Conservation (phyloP, 2,113 vertebrate species). For the Fulica atra region DNA sequence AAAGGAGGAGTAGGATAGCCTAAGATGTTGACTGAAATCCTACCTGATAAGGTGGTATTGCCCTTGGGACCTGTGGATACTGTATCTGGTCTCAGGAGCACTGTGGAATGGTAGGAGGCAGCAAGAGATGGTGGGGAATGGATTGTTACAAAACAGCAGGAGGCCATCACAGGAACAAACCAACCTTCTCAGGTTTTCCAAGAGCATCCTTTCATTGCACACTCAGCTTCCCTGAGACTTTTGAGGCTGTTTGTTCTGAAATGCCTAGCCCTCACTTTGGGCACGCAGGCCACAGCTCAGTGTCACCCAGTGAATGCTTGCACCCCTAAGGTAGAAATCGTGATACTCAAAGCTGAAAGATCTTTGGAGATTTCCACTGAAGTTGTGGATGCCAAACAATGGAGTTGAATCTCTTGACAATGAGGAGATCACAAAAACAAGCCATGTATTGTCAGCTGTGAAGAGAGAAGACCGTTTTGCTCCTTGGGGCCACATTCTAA, state of each 20-base stretch:
- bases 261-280: neutral
- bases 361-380: neutral
- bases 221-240: neutral
- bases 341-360: neutral
- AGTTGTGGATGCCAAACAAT: neutral
- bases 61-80: neutral
- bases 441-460: conserved; percentile 56
- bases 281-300: too few species aligned
- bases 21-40: neutral
- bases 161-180: neutral
- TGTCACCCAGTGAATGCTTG: neutral
- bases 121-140: neutral
- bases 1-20: neutral
- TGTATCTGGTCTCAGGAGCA: neutral
- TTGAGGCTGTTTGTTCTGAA: neutral
- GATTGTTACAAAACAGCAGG: neutral
- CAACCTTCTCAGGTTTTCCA: neutral
- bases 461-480: neutral
- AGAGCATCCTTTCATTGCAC: fast-evolving
- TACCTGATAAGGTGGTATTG: neutral
- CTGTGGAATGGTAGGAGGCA: neutral
- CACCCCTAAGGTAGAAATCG: neutral
- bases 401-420: neutral
- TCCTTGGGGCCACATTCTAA: conserved; percentile 60
- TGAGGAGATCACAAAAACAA: conserved; percentile 22